A percentile compares a stretch with the other conserved stretches of the same genome.
Evolutionary conservation across 2,113 vertebrate genomes (phyloP).

Genomic region (Caranx ignobilis): DNA sequence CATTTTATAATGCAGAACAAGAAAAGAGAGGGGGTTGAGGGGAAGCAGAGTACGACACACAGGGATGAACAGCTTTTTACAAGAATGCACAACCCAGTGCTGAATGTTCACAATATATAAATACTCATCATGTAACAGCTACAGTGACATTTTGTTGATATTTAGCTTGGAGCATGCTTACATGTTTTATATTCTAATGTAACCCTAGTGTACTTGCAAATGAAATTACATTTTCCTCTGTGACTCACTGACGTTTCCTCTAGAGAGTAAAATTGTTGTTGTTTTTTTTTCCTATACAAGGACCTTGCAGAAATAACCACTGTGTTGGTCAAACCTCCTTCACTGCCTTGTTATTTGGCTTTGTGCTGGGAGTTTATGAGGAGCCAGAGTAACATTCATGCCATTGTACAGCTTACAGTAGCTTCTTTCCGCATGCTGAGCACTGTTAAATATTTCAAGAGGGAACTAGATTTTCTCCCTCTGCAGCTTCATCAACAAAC

Average conservation of each 20-base stretch:
- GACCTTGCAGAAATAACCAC: constrained; percentile 8
- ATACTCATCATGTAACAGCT: constrained; percentile 13
- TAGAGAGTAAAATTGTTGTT: not conserved
- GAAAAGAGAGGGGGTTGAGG: constrained; percentile 10
- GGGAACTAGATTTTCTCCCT: constrained; percentile 63
- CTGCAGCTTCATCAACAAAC: constrained; percentile 55
- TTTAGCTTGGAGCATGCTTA: not conserved
- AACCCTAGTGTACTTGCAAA: not conserved
- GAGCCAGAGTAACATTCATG: constrained; percentile 31
- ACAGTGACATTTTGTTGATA: not conserved
- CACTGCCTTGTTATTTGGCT: constrained; percentile 26
- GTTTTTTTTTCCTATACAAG: not conserved
- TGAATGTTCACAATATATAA: constrained; percentile 33
- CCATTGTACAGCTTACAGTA: constrained; percentile 20
- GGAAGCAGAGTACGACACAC: not conserved
- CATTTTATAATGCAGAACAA: constrained; percentile 7
- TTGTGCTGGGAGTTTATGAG: constrained; percentile 27
- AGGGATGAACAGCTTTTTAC: constrained; percentile 23
- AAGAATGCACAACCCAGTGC: constrained; percentile 34
- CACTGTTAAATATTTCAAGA: constrained; percentile 72
- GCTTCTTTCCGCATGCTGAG: constrained; percentile 36
- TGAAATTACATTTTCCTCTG: not conserved
- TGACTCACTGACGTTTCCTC: not conserved
- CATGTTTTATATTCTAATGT: constrained; percentile 16
- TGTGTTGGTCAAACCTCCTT: not conserved